Evolutionary conservation across 2,888 invertebrate genomes (phyloP).

Genomic region (Syrista parreyssii): DNA sequence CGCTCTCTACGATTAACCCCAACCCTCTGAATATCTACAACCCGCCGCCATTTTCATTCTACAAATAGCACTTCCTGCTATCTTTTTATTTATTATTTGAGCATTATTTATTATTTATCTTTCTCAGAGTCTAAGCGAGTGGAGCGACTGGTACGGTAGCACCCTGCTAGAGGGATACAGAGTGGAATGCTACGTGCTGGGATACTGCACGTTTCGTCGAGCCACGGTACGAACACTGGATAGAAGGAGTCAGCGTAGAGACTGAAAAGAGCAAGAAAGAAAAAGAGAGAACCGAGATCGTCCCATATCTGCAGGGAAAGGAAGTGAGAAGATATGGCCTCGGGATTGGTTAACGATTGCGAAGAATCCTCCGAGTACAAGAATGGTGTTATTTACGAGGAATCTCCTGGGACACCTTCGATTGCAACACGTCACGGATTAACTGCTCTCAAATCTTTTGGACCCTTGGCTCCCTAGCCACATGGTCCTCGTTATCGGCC

Average conservation of each 20-base stretch:
- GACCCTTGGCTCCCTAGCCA: background rate
- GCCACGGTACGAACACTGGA: background rate
- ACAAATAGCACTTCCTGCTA: background rate
- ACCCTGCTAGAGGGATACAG: background rate
- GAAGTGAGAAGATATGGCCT: background rate
- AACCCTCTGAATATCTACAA: background rate
- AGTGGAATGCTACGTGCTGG: background rate
- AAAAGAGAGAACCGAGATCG: background rate
- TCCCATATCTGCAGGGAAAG: background rate
- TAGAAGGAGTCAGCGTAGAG: background rate
- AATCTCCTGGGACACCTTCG: conserved; percentile 37
- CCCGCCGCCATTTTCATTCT: background rate
- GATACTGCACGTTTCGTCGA: background rate
- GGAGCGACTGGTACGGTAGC: background rate
- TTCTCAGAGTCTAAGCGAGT: background rate
- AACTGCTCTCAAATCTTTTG: conserved; percentile 21
- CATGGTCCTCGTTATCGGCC: background rate
- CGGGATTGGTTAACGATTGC: conserved; percentile 11
- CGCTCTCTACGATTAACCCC: background rate
- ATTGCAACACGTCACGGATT: conserved; percentile 44
- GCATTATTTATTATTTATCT: background rate
- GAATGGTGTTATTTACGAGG: conserved; percentile 36
- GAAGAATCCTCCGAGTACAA: conserved; percentile 18
- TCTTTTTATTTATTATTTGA: background rate
- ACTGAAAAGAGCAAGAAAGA: background rate